phyloP scores from a whole-genome alignment of 2,113 vertebrate genomes.

The Chaetorhynchus papuensis region DNA sequence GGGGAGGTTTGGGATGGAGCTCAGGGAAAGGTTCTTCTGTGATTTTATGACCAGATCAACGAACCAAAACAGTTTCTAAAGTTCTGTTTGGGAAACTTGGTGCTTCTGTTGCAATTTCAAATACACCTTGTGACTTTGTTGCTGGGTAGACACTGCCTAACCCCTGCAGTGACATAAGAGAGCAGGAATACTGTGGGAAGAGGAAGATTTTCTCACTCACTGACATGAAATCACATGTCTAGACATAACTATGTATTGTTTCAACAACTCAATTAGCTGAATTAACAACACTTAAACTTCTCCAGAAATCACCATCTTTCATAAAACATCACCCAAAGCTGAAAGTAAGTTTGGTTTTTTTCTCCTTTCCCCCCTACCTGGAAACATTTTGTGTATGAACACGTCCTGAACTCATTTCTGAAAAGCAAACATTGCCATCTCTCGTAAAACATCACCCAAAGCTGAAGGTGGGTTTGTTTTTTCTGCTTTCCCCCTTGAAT shows the following conservation, averaged over 20 bases:
- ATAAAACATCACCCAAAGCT: background rate
- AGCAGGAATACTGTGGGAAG: background rate
- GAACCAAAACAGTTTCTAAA: background rate
- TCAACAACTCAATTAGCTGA: background rate
- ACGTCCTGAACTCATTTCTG: background rate
- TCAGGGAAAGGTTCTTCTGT: background rate
- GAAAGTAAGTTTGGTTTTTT: background rate
- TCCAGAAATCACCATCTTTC: background rate
- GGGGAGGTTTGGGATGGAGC: background rate
- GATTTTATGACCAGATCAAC: background rate
- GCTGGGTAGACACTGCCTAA: background rate
- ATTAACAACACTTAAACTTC: background rate
- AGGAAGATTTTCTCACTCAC: background rate
- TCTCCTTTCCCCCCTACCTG: accelerated
- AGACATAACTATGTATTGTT: background rate
- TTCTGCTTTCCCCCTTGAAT: accelerated
- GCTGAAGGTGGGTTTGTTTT: background rate
- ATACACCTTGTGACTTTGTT: background rate
- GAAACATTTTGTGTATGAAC: background rate
- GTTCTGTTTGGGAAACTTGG: background rate
- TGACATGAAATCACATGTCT: background rate
- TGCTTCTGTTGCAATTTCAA: background rate
- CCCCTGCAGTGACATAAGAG: background rate
- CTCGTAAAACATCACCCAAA: background rate
- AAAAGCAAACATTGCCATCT: background rate